phyloP scores from a whole-genome alignment of 2,113 vertebrate species.

The Elephas maximus region DNA sequence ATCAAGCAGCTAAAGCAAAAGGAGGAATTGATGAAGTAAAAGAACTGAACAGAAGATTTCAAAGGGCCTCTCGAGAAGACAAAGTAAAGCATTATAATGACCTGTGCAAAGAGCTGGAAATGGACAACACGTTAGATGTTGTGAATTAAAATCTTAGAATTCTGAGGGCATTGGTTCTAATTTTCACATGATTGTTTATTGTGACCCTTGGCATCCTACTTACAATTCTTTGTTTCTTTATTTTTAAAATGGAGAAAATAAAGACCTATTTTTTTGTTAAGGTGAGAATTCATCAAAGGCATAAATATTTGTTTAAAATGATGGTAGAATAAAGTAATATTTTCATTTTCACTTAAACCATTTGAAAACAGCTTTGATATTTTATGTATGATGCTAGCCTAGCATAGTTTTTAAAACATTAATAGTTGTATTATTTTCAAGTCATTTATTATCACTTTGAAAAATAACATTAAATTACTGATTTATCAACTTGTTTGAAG shows the following conservation, averaged over 20 bases:
- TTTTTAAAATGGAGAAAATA: conserved; percentile 19
- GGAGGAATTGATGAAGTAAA: too few relatives aligned
- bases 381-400: background rate
- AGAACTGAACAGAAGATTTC: too few relatives aligned
- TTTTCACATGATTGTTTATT: conserved; percentile 27
- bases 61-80: too few relatives aligned
- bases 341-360: conserved; percentile 60
- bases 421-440: conserved; percentile 44
- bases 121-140: background rate
- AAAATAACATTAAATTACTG: conserved; percentile 46
- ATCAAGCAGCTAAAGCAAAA: too few relatives aligned
- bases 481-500: conserved; percentile 40
- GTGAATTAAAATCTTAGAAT: conserved; percentile 36
- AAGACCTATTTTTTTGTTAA: background rate
- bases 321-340: background rate
- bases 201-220: background rate
- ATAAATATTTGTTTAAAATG: background rate
- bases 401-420: conserved; percentile 22
- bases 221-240: conserved; percentile 11
- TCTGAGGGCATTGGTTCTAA: conserved; percentile 37
- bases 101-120: too few relatives aligned
- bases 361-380: conserved; percentile 51
- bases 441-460: conserved; percentile 14
- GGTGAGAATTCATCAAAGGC: conserved; percentile 9
- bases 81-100: too few relatives aligned